Evolutionary conservation across 2,113 vertebrate species (phyloP).

Genomic region (Hyperopisus bebe): DNA sequence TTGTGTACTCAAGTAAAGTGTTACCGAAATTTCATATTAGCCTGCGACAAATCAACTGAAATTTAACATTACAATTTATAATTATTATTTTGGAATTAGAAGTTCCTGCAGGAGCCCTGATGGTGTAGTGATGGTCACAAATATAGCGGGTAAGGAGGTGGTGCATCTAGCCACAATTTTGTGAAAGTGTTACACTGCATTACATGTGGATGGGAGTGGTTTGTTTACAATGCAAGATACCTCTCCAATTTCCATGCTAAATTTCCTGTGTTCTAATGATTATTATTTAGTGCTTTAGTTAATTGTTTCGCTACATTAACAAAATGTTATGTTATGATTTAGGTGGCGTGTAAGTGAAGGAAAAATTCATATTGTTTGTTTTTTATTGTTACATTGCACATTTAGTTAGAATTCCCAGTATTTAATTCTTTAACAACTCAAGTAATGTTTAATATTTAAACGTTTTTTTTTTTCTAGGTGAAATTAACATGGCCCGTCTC

Average conservation of each 20-base stretch:
- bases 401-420: not conserved
- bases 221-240: not conserved
- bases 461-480: slow-evolving; percentile 29
- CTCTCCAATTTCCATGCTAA: not conserved
- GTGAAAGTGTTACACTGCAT: not conserved
- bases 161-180: not conserved
- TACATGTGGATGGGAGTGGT: not conserved
- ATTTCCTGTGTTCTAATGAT: not conserved
- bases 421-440: not conserved
- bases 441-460: not conserved
- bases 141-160: not conserved
- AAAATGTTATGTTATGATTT: not conserved
- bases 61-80: not conserved
- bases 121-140: not conserved
- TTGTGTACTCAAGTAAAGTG: too few species aligned
- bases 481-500: slow-evolving; percentile 43
- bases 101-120: not conserved
- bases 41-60: not conserved
- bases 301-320: not conserved
- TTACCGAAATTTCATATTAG: not conserved
- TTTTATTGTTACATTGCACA: not conserved
- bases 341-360: not conserved
- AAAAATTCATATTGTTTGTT: not conserved
- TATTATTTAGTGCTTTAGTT: not conserved
- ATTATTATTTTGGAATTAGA: not conserved